phyloP scores from a whole-genome alignment of 2,113 vertebrate species.

The Arothron firmamentum region DNA sequence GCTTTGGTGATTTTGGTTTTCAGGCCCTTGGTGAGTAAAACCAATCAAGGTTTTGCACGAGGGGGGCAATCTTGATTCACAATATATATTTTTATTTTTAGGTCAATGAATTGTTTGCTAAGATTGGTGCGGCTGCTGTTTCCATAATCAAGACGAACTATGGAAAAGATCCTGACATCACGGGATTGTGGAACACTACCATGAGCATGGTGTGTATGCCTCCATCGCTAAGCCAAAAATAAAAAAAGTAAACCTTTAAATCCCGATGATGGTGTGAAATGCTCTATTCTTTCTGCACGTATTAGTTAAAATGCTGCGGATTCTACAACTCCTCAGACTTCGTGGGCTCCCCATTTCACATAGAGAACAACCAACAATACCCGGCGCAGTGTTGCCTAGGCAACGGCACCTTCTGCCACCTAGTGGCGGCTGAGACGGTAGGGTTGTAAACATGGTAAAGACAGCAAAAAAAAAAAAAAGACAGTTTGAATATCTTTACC shows the following conservation, averaged over 20 bases:
- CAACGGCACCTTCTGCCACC: background rate
- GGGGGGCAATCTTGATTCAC: background rate
- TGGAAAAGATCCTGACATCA: conserved; percentile 61
- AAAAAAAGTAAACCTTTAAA: background rate
- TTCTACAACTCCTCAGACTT: conserved; percentile 76
- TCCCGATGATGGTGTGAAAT: background rate
- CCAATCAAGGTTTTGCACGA: background rate
- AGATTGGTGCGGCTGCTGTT: conserved; percentile 55
- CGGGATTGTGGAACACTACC: conserved; percentile 71
- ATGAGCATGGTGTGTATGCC: conserved; percentile 69
- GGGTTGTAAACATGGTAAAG: conserved; percentile 16
- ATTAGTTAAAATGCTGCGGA: conserved; percentile 77
- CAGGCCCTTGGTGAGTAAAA: conserved; percentile 73
- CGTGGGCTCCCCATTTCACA: conserved; percentile 56
- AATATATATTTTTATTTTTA: conserved; percentile 39
- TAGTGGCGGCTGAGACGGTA: fast-evolving
- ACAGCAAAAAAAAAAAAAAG: background rate
- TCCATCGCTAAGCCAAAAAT: background rate
- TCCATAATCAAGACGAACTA: conserved; percentile 64
- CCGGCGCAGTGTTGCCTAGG: conserved; percentile 68
- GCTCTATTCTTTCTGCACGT: conserved; percentile 9
- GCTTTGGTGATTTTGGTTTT: conserved; percentile 78
- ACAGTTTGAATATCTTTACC: background rate
- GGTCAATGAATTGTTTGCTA: conserved; percentile 62
- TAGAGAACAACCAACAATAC: background rate